Percentiles rank a stretch among this genome's conserved stretches.
phyloP scores from a whole-genome alignment of 2,113 vertebrate species.

The Caloenas nicobarica region DNA sequence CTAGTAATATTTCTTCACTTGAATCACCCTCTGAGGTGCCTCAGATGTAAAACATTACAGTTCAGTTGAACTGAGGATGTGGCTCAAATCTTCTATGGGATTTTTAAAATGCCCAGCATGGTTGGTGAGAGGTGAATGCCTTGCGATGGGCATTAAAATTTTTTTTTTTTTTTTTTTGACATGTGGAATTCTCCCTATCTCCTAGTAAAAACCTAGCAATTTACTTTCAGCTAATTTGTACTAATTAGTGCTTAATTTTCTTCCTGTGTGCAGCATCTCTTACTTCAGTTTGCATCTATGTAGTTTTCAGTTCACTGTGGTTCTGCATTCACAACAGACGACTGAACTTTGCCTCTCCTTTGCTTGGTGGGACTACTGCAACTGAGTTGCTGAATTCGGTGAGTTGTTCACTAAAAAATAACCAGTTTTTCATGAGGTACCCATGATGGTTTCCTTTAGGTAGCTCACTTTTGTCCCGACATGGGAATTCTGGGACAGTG shows the following conservation, averaged over 20 bases:
- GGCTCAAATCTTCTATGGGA: not conserved
- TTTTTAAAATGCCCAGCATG: not conserved
- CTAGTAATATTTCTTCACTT: not conserved
- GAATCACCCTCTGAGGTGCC: not conserved
- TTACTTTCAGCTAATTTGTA: not conserved
- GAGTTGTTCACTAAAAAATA: not conserved
- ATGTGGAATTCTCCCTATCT: not conserved
- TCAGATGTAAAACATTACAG: not conserved
- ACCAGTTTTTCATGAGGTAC: accelerated
- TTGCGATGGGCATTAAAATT: not conserved
- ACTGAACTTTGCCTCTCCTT: not conserved
- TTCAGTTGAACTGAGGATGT: not conserved
- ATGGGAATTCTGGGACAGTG: not conserved
- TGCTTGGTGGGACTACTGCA: not conserved
- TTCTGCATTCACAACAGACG: not conserved
- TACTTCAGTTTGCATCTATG: not conserved
- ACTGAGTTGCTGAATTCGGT: accelerated
- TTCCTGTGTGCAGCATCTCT: not conserved
- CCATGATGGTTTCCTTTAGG: not conserved
- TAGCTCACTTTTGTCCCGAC: not conserved
- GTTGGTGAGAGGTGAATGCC: not conserved
- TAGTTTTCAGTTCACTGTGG: not conserved
- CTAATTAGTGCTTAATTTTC: not conserved
- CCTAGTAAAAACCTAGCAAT: not conserved
- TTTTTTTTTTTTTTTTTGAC: not conserved